Conservation (phyloP, 2,888 invertebrate species). For the Eupithecia vulgata region DNA sequence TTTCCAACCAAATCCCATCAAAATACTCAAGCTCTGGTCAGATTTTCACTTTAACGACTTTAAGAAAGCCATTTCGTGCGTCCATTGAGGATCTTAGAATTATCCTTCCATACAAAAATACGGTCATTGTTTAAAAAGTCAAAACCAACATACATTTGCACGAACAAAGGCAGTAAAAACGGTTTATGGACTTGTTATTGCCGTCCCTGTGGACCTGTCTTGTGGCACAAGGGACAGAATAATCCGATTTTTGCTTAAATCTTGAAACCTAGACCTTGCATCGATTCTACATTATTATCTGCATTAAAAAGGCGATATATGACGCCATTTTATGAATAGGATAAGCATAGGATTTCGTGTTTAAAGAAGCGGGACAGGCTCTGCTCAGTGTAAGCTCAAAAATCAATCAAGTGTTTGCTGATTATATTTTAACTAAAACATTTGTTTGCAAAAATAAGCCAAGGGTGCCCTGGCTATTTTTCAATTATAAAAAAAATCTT, state of each 20-base stretch:
- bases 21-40: conserved; percentile 20
- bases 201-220: conserved; percentile 72
- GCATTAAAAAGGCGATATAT: too few species aligned
- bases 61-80: conserved; percentile 56
- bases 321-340: too few species aligned
- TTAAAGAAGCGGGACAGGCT: too few species aligned
- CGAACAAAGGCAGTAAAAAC: conserved; percentile 84
- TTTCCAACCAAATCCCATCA: conserved; percentile 7
- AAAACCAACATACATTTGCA: conserved; percentile 82
- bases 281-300: too few species aligned
- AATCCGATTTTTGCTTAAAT: not conserved
- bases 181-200: conserved; percentile 84
- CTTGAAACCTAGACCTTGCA: not conserved
- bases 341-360: too few species aligned
- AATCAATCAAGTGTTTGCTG: too few species aligned
- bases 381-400: too few species aligned
- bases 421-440: too few species aligned
- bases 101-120: conserved; percentile 76
- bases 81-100: conserved; percentile 67
- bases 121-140: conserved; percentile 83
- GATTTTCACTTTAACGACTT: conserved; percentile 43
- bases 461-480: too few species aligned
- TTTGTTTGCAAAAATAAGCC: too few species aligned
- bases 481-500: too few species aligned
- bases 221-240: conserved; percentile 52